phyloP scores from a whole-genome alignment of 2,888 invertebrate genomes.

The Carterocephalus palaemon region DNA sequence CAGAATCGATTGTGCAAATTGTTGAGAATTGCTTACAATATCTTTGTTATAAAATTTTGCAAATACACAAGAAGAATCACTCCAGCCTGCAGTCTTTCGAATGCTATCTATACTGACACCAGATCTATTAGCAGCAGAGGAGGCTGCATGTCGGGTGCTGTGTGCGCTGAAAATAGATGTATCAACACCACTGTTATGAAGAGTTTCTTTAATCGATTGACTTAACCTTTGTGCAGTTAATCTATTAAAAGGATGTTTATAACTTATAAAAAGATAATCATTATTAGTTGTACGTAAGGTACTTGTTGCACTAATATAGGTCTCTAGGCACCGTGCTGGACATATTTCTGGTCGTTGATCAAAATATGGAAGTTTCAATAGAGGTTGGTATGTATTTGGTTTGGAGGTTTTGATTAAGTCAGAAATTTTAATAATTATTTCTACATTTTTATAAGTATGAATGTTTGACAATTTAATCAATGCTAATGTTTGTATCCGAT shows the following conservation, averaged over 20 bases:
- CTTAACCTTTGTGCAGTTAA: conserved; percentile 5
- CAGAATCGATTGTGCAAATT: too few species aligned
- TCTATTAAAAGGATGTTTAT: neutral
- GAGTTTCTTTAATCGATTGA: conserved; percentile 15
- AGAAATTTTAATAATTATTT: too few species aligned
- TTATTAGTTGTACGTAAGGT: neutral
- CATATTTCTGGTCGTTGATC: conserved; percentile 20
- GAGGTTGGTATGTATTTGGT: too few species aligned
- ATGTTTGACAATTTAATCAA: neutral
- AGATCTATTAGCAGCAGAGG: conserved; percentile 12
- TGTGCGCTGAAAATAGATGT: conserved; percentile 14
- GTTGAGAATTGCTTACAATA: neutral
- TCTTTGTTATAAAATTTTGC: neutral
- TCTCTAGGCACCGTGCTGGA: conserved; percentile 11
- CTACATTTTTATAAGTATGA: too few species aligned
- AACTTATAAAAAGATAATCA: too few species aligned
- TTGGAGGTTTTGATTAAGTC: too few species aligned
- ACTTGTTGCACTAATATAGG: neutral
- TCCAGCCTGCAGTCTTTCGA: conserved; percentile 11
- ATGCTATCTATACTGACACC: conserved; percentile 4
- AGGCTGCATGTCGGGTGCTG: conserved; percentile 22
- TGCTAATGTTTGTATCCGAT: conserved; percentile 1
- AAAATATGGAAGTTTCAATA: conserved; percentile 25
- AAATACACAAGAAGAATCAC: neutral
- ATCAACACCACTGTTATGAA: conserved; percentile 19